Evolutionary conservation across 2,888 invertebrate species (phyloP).

Genomic region (Digitonthophagus gazella): DNA sequence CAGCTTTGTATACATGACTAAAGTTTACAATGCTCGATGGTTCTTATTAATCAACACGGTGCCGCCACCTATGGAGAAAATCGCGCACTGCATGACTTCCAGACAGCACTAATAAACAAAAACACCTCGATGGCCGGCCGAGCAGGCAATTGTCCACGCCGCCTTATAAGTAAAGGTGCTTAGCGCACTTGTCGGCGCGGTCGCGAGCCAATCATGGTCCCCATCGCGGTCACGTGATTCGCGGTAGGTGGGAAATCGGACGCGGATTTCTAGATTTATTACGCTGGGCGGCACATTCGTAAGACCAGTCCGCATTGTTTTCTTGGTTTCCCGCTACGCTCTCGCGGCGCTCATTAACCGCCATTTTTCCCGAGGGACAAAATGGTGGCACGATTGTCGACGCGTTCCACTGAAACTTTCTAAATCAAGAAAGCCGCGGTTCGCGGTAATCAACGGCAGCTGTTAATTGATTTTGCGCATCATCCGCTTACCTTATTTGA

Average conservation of each 20-base stretch:
- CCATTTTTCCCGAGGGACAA: constrained; percentile 28
- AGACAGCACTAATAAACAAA: constrained; percentile 41
- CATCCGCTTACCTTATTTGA: constrained; percentile 5
- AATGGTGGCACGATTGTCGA: constrained; percentile 16
- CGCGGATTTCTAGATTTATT: constrained; percentile 34
- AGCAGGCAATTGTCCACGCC: constrained; percentile 38
- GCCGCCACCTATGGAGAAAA: constrained; percentile 44
- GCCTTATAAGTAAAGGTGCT: constrained; percentile 34
- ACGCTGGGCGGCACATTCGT: constrained; percentile 27
- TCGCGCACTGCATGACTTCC: constrained; percentile 36
- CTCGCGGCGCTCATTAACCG: constrained; percentile 11
- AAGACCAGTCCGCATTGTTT: constrained; percentile 31
- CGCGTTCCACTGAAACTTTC: not conserved
- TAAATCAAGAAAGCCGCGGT: not conserved
- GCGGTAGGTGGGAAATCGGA: constrained; percentile 39
- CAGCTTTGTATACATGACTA: not conserved
- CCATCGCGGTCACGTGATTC: constrained; percentile 35
- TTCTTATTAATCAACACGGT: constrained; percentile 34
- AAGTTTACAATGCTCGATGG: not conserved
- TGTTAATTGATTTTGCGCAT: not conserved
- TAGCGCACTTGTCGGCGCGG: constrained; percentile 36
- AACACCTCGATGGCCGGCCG: constrained; percentile 41
- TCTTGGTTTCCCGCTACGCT: constrained; percentile 12
- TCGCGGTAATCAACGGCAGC: not conserved
- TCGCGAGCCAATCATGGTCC: constrained; percentile 37